Evolutionary conservation across 2,113 vertebrate genomes (phyloP), one percentile per base, ranked within the genome.

Genomic region (Polyodon spathula): DNA sequence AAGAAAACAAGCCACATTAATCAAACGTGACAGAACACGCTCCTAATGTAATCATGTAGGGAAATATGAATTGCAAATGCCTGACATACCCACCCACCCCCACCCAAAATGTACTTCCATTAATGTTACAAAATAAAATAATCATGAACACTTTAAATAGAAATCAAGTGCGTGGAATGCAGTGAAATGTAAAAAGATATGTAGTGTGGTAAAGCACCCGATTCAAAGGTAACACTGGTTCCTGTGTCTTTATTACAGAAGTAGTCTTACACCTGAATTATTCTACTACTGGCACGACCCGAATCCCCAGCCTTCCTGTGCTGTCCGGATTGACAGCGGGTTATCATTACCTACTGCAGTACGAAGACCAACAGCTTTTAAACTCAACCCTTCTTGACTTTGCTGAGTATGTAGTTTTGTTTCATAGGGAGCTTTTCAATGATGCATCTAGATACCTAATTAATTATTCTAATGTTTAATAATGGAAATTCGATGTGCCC

Each of bases 51-150:
- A 92, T 93, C 92, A 92, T 81, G 76, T 84, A 83, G 76, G 82
- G 88, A 87, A 93, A 91, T 93, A 94, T 92, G 93, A 95, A 94
- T 95, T 93, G 91, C 92, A 95, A 95, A 97, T 94, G 87, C 68
- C 60, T 71, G 65, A 64, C 82, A 79, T 68, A 68, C 68, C 63
- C 70, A 40, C 65, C 67, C 62, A 65, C 72, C 70, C 76, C 55
- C 68, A 69, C 43, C 70, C 76, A 81, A 88, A 88, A 81, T 88
- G 88, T 88, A 84, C 83, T 88, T 92, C 90, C 92, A 88, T 92
- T 88, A 92, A 91, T 81, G 89, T 82, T 79, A 77, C 88, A 81
- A 80, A 90, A 90, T 94, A 85, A 93, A 94, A 94, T 92, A 93
- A 91, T 92, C 88, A 93, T 92, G 90, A 94, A 84, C 86, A 73